These are phyloP conservation scores for Drosophila pandora DNA, from an alignment of 1,140 invertebrate species.

Conservation along the genomic window DNA sequence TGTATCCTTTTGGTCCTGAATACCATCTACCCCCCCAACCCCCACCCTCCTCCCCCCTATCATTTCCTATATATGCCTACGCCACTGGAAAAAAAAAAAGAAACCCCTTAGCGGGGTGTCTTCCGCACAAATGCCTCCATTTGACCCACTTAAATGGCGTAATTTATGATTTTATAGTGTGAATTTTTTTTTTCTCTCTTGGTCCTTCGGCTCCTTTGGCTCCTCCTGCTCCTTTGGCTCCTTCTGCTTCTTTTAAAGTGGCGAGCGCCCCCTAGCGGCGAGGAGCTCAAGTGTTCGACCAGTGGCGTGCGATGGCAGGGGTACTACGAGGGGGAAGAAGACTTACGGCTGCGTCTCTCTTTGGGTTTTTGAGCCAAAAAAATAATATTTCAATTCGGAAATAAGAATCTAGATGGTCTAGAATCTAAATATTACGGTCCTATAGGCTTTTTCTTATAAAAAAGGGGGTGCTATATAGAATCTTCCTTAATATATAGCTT, in stretches of 20 bases:
- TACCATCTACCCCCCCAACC: not conserved
- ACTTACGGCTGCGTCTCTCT: constrained; percentile 43
- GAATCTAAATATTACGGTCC: not conserved
- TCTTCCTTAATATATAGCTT: no score
- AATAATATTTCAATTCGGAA: constrained; percentile 18
- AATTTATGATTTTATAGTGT: constrained; percentile 81
- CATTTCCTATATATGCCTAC: constrained; percentile 1
- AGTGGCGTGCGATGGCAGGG: not conserved
- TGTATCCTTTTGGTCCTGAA: constrained; percentile 20
- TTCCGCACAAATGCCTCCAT: constrained; percentile 83
- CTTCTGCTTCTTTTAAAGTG: constrained; percentile 53
- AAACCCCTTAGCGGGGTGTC: constrained; percentile 69
- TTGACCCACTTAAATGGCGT: constrained; percentile 82
- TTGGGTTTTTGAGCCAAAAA: constrained; percentile 17
- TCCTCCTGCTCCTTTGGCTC: constrained; percentile 1
- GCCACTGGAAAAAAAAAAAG: constrained; percentile 30
- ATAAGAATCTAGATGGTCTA: not conserved
- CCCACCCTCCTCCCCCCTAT: not conserved
- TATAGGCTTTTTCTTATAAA: not conserved
- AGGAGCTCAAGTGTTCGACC: constrained; percentile 25
- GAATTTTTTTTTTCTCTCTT: constrained; percentile 50
- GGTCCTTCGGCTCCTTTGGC: no score
- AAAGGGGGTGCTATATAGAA: not conserved
- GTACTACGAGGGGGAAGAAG: not conserved
- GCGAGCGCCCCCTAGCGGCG: constrained; percentile 43